Conservation (phyloP, 2,113 vertebrate genomes). For the Naja naja region DNA sequence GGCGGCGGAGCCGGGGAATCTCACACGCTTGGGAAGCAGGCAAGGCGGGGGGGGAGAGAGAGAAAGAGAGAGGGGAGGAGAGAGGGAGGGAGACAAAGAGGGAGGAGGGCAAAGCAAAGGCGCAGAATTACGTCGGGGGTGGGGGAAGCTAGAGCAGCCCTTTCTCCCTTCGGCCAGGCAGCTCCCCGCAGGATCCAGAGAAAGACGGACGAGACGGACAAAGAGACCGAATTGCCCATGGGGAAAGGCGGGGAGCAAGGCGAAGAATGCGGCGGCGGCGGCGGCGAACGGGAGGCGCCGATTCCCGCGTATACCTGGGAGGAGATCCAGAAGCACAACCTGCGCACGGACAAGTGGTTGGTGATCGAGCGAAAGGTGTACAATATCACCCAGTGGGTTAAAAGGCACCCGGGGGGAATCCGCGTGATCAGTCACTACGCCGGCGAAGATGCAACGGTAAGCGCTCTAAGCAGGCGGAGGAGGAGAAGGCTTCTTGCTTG, state of each 20-base stretch:
- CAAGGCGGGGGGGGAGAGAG: not conserved
- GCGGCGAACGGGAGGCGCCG: constrained; percentile 48
- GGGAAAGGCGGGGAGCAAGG: constrained; percentile 76
- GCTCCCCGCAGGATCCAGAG: not conserved
- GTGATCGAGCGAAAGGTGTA: constrained; percentile 93
- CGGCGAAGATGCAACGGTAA: constrained; percentile 93
- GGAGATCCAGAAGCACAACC: constrained; percentile 86
- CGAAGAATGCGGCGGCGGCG: constrained; percentile 46
- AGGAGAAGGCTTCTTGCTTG: not conserved
- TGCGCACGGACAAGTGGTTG: constrained; percentile 85
- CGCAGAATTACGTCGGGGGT: constrained; percentile 45
- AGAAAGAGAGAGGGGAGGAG: not conserved
- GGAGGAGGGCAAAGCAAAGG: constrained; percentile 7
- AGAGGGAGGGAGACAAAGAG: constrained; percentile 43
- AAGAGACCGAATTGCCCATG: constrained; percentile 34
- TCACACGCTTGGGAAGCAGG: not conserved
- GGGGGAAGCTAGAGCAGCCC: not conserved
- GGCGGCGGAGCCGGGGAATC: not conserved
- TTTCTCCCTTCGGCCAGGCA: constrained; percentile 3
- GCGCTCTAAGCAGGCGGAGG: not conserved
- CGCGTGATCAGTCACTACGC: constrained; percentile 85
- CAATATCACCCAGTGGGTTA: constrained; percentile 84
- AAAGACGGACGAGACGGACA: constrained; percentile 22
- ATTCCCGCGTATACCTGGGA: constrained; percentile 82
- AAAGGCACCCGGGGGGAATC: constrained; percentile 84